Evolutionary conservation across 2,113 vertebrate genomes (phyloP).

Genomic region (Vireo altiloquus): DNA sequence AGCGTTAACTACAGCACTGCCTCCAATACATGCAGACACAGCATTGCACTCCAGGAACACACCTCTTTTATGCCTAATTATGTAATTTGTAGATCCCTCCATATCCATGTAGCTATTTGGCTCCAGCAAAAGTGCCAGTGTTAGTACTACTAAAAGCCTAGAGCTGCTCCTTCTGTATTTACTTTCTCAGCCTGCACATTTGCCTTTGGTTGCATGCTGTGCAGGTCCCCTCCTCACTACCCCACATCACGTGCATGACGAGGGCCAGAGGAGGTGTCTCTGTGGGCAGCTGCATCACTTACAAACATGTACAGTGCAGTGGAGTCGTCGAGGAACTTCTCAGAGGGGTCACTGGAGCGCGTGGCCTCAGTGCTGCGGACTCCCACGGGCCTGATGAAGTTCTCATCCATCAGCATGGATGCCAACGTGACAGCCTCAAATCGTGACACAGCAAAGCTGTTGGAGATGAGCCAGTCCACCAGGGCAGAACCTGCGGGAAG

Average conservation of each 20-base stretch:
- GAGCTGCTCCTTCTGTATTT: not conserved
- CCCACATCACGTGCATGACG: accelerated
- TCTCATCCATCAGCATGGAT: conserved; percentile 89
- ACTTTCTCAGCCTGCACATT: not conserved
- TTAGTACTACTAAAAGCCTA: not conserved
- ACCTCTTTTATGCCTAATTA: not conserved
- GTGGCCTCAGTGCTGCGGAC: conserved; percentile 78
- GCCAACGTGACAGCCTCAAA: conserved; percentile 85
- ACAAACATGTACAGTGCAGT: conserved; percentile 90
- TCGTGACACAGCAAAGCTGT: conserved; percentile 77
- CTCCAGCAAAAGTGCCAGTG: not conserved
- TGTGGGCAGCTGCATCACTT: conserved; percentile 38
- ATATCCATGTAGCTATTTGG: not conserved
- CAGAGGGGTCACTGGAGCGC: conserved; percentile 75
- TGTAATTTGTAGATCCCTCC: not conserved
- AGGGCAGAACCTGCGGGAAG: conserved; percentile 80
- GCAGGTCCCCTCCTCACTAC: not conserved
- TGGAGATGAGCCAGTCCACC: conserved; percentile 94
- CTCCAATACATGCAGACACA: not conserved
- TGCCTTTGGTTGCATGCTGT: not conserved
- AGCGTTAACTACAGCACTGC: not conserved
- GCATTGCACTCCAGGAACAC: not conserved
- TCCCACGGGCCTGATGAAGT: conserved; percentile 81
- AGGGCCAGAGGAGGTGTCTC: not conserved
- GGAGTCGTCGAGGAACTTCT: conserved; percentile 91